Evolutionary conservation across 2,113 vertebrate species (phyloP), one percentile per base, ranked within the genome.

Genomic region (Pygoscelis adeliae): DNA sequence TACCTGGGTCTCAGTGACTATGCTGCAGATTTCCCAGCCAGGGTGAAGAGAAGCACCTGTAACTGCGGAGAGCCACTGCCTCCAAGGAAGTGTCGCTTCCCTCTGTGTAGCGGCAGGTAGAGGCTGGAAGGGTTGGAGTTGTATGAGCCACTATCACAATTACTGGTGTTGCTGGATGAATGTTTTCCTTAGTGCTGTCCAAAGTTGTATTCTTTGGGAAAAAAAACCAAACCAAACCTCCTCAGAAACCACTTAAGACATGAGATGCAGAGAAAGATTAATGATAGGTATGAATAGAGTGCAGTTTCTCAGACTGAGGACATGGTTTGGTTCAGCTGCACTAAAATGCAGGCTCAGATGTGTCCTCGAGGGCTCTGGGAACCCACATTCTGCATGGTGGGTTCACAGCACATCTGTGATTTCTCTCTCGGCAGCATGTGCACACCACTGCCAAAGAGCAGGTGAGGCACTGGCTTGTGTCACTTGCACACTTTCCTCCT

Each of bases 141-240:
- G 61, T 27, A 8, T 40, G 36, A 91, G 66, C 62, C 77, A 11
- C 62, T 58, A 3, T 53, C 3, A 10, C 84, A 90, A 42, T 94
- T 87, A 72, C 53, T 89, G 89, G 53, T 96, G 87, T 83, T 73
- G 53, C 87, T 93, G 86, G 92, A 95, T 93, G 40, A 84, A 87
- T 90, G 77, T 82, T 92, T 97, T 76, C 94, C 87, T 61, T 66
- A 46, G 32, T 55, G 81, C 91, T 80, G 53, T 72, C 66, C 58
- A 76, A 85, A 82, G 70, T 2, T 91, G 34, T 46, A 36, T 87
- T 89, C 61, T 76, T 58, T 49, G 49, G 42, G 65, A 19, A 23
- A 76, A 91, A 82, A 22, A 58, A 32, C 5, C 74, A 83, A 18
- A 23, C 40, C 62, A 61, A 46, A 89, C 26, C 89, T 93, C 47